Evolutionary conservation across 2,888 invertebrate genomes (phyloP).

Genomic region (Tinea pellionella): DNA sequence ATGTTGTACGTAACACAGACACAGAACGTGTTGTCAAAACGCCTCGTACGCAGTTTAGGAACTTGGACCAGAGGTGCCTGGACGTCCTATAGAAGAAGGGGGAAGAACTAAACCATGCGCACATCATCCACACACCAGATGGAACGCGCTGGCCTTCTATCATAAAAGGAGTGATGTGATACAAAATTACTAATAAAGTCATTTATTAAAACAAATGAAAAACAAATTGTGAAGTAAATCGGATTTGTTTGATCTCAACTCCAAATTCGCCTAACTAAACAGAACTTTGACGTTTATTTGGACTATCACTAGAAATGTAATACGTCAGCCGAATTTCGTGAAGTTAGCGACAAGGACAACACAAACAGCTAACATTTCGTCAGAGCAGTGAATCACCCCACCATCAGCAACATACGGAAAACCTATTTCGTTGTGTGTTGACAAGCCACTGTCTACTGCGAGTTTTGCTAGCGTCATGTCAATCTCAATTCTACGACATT

Average conservation of each 20-base stretch:
- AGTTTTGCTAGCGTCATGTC: slow-evolving; percentile 16
- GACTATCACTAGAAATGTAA: background rate
- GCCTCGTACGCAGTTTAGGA: too few relatives aligned
- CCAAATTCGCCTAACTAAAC: background rate
- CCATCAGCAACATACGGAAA: slow-evolving; percentile 16
- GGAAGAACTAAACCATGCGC: too few relatives aligned
- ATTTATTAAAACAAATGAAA: background rate
- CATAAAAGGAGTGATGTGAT: too few relatives aligned
- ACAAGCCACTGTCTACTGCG: slow-evolving; percentile 15
- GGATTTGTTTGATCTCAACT: background rate
- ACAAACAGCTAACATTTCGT: background rate
- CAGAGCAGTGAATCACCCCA: slow-evolving; percentile 13
- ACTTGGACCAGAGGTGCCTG: too few relatives aligned
- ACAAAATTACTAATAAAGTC: too few relatives aligned
- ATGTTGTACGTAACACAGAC: too few relatives aligned
- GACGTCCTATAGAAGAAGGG: too few relatives aligned
- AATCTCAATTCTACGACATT: slow-evolving; percentile 18
- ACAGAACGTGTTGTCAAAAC: too few relatives aligned
- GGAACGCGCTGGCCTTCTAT: too few relatives aligned
- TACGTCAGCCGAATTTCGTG: background rate
- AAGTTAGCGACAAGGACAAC: background rate
- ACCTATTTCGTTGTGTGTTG: slow-evolving; percentile 20
- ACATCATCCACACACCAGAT: too few relatives aligned
- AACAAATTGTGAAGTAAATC: background rate
- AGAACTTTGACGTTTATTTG: slow-evolving; percentile 8